Percentiles rank a stretch among this genome's conserved stretches.
Evolutionary conservation across 2,797 vertebrate genomes (phyloP).

Genomic region (Balearica regulorum): DNA sequence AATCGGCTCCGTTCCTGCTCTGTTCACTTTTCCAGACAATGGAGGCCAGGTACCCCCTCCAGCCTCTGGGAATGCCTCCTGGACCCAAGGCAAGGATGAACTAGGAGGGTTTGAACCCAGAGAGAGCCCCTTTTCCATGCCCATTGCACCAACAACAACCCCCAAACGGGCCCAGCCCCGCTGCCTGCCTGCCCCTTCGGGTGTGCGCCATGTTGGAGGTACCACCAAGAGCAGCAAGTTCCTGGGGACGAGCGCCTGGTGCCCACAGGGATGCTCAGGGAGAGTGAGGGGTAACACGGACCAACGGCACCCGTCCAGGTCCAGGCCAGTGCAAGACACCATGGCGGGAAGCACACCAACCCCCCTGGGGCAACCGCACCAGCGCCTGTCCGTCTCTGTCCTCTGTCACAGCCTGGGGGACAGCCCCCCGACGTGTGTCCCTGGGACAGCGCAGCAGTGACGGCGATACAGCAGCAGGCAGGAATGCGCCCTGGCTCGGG

Average conservation of each 20-base stretch:
- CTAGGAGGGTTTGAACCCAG: not conserved
- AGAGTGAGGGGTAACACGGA: not conserved
- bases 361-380: accelerated
- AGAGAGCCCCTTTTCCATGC: not conserved
- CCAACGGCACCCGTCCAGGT: not conserved
- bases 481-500: accelerated
- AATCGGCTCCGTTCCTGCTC: not conserved
- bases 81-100: not conserved
- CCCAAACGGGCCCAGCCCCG: not conserved
- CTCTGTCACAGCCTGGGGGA: not conserved
- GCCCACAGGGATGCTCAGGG: not conserved
- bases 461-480: not conserved
- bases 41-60: not conserved
- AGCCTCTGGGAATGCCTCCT: not conserved
- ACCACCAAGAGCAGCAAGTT: not conserved
- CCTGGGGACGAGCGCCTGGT: not conserved
- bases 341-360: not conserved
- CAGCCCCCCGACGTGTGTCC: not conserved
- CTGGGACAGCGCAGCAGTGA: not conserved
- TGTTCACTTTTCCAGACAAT: not conserved
- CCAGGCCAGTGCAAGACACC: not conserved
- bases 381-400: accelerated
- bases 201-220: accelerated
- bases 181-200: not conserved
- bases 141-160: not conserved